Base-by-base conservation (phyloP, 1,140 invertebrate species). In the Mamestra configurata region DNA sequence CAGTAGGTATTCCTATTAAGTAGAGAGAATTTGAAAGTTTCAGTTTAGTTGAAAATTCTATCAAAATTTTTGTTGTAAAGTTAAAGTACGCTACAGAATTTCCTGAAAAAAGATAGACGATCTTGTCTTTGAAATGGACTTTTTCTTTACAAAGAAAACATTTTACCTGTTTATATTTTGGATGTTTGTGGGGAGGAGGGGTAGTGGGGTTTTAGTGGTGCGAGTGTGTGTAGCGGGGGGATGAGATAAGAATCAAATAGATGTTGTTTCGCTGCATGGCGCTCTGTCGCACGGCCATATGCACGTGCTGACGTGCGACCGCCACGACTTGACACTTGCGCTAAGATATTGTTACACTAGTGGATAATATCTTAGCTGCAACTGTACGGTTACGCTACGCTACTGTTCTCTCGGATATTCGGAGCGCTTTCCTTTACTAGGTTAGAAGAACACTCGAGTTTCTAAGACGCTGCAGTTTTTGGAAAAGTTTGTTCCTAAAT, bases 241-340 rank as follows among this genome's bases (percentile, higher is more conserved):
- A 82, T 70, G 83, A 93, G 93, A 95, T 95, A 95, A 93, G 92
- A 93, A 95, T 95, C 93, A 93, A 93, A 95, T 95, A 90, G 90
- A 94, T 95, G 93, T 95, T 93, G 92, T 93, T 93, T 93, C 91
- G 89, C 87, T 94, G 91, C 91, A 93, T 86, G 84, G 79, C 86
- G 88, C 89, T 89, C 83, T 85, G 86, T 88, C 87, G 86, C 80
- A 84, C 83, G 83, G 83, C 85, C 91, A 90, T 91, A 93, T 93
- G 92, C 91, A 92, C 82, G 89, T 88, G 91, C 77, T 84, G 90
- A 92, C 89, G 91, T 82, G 84, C 85, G 82, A 75, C 86, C 84
- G 86, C 86, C 85, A 88, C 84, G 85, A 90, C 90, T 91, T 93
- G 91, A 93, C 87, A 92, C 89, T 92, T 89, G 87, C 24, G 5